These are phyloP conservation scores for Notarius lentiginosus DNA, from an alignment of 2,113 vertebrate species.

Conservation along the genomic window DNA sequence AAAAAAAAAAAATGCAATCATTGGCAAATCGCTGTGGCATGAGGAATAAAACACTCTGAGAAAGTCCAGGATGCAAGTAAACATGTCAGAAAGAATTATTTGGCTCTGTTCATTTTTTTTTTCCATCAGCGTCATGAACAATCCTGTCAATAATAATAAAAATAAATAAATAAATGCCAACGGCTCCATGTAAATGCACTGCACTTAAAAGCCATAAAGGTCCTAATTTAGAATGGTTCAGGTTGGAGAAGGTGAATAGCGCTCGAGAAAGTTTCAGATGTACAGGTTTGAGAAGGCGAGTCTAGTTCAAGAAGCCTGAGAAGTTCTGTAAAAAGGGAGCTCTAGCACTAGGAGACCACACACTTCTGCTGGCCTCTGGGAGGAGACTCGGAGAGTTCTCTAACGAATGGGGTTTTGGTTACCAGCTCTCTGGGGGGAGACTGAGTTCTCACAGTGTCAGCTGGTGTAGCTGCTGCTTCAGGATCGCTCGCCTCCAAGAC, in stretches of 20 bases:
- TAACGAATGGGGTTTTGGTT: constrained; percentile 64
- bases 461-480: constrained; percentile 55
- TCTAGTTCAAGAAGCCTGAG: background rate
- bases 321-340: constrained; percentile 35
- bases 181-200: constrained; percentile 68
- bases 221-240: constrained; percentile 2
- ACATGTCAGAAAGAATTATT: background rate
- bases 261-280: background rate
- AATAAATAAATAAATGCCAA: background rate
- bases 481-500: constrained; percentile 51
- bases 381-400: constrained; percentile 57
- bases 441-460: constrained; percentile 58
- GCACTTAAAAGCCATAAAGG: constrained; percentile 32
- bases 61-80: constrained; percentile 4
- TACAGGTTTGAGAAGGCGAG: background rate
- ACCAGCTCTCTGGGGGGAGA: constrained; percentile 64
- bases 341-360: constrained; percentile 68
- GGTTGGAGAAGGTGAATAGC: background rate
- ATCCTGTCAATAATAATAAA: background rate
- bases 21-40: background rate
- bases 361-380: constrained; percentile 64
- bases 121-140: background rate
- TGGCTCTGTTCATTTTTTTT: background rate
- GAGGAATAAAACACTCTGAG: background rate
- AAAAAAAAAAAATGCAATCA: background rate